These are phyloP conservation scores for Aphaenogaster ashmeadi DNA, from an alignment of 1,140 invertebrate genomes.

Conservation along the genomic window DNA sequence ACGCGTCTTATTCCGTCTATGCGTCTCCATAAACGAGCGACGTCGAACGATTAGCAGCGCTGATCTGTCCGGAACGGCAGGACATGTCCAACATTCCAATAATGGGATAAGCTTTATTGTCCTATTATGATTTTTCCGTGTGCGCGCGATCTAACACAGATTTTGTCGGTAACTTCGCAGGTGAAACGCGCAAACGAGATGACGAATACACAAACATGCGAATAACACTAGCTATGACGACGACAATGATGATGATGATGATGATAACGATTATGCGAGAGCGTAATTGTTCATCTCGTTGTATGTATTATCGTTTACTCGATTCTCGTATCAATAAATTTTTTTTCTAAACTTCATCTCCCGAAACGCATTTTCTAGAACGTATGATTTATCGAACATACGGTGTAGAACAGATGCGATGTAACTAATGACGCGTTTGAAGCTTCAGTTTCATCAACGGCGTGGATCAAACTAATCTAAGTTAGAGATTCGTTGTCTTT, in stretches of 20 bases:
- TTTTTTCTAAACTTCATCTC: neutral
- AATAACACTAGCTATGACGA: neutral
- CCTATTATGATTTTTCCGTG: slow-evolving; percentile 14
- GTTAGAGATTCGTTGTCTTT: slow-evolving; percentile 16
- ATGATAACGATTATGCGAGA: neutral
- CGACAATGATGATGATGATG: neutral
- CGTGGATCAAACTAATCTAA: neutral
- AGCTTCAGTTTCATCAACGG: neutral
- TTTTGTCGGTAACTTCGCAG: slow-evolving; percentile 42
- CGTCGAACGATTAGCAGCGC: neutral
- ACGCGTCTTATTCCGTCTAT: slow-evolving; percentile 10
- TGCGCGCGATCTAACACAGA: slow-evolving; percentile 31
- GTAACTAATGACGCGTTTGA: neutral
- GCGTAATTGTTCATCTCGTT: slow-evolving; percentile 4
- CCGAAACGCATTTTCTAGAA: neutral
- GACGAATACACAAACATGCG: neutral
- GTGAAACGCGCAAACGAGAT: slow-evolving; percentile 29
- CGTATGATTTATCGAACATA: neutral
- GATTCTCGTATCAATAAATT: neutral
- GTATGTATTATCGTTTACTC: slow-evolving; percentile 12
- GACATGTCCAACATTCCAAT: neutral
- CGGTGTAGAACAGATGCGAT: neutral
- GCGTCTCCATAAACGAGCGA: neutral
- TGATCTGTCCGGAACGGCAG: neutral
- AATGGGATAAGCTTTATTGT: slow-evolving; percentile 25